Conservation (phyloP, 2,797 vertebrate genomes). For the Hapalemur alaotrensis region DNA sequence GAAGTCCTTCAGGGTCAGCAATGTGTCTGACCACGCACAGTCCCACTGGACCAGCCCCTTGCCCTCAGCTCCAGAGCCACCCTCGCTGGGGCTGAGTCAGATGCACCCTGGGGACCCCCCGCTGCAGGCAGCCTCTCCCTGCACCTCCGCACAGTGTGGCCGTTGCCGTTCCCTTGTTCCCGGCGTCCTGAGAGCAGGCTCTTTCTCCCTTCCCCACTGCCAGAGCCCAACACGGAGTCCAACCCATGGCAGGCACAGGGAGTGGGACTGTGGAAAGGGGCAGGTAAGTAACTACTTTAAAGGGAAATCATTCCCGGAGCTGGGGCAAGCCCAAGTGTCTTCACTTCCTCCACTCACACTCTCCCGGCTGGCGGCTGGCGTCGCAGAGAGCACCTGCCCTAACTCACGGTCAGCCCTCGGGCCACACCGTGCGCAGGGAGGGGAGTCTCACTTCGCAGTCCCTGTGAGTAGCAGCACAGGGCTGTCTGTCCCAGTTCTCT, state of each 20-base stretch:
- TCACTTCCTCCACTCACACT: background rate
- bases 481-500: accelerated
- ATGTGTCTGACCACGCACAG: accelerated
- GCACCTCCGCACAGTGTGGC: accelerated
- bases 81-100: background rate
- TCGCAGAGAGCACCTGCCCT: background rate
- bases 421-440: accelerated
- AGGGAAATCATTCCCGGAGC: background rate
- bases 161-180: accelerated
- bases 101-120: background rate
- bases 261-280: accelerated
- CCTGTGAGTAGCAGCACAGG: accelerated
- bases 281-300: background rate
- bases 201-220: accelerated
- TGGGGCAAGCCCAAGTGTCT: accelerated
- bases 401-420: accelerated
- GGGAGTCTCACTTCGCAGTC: accelerated
- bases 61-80: background rate
- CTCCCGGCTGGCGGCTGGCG: accelerated
- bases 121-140: accelerated
- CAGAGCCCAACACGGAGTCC: accelerated
- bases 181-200: too few relatives aligned
- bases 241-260: accelerated
- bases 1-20: background rate
- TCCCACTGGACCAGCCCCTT: background rate